Base-by-base conservation (phyloP, 2,797 vertebrate genomes). In the Liparis tanakae region DNA sequence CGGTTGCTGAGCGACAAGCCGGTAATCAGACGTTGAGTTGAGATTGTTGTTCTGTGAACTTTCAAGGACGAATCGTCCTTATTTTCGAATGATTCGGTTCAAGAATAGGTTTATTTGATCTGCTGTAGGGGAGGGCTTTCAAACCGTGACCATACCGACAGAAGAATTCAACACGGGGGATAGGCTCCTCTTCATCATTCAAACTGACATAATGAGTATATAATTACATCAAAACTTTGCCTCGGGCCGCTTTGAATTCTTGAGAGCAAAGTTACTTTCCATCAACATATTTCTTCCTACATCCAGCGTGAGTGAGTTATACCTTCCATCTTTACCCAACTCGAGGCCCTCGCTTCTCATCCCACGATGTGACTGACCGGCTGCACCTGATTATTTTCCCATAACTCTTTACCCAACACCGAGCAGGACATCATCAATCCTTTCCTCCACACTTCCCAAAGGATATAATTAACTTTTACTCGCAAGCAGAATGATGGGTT, bases 381-480 rank as follows among this genome's bases (percentile, higher is more conserved):
- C 77, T 74, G 79, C 50, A 53, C 34, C 74, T 72, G 58, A 83
- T 85, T 85, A 79, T 67, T 78, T 80, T 10, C 64, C 67, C 63
- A 80, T 85, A 75, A 70, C 78, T 75, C 69, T 72, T 25, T 1
- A 64, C 48, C 51, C 13, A 78, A 80, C 69, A 63, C 67, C 48
- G 22, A 72, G 53, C 67, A 72, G 67, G 75, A n/a, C 60, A 82
- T 86, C 74, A 83, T 76, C 65, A 70, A 65, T 50, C 72, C 62
- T 79, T 53, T 76, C 65, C 60, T 57, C 76, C 68, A 60, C 61
- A 67, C 55, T 70, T 73, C 79, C 80, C 73, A 70, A 59, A 72
- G 84, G 84, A 87, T 69, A 76, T 78, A 55, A 86, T 86, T 78
- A 88, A 70, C 64, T 62, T 82, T 74, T 76, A 69, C 51, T 54